Percentiles rank a stretch among this genome's conserved stretches.
phyloP scores from a whole-genome alignment of 2,888 invertebrate genomes.

The Hypselothyrea guttata region DNA sequence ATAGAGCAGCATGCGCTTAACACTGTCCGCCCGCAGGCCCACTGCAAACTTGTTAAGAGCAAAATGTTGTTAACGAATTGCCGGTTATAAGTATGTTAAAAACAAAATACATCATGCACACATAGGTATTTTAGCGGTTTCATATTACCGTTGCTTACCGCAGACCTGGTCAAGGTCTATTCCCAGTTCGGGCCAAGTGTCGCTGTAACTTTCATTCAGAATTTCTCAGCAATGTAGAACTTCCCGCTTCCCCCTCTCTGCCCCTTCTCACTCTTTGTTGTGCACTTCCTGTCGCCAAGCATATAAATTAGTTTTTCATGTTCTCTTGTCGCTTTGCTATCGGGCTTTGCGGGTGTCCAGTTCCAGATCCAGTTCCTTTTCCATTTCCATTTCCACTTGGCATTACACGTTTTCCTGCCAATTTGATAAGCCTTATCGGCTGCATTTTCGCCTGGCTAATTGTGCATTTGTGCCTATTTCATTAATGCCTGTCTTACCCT shows the following conservation, averaged over 20 bases:
- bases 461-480: neutral
- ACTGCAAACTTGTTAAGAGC: conserved; percentile 65
- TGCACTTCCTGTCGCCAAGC: conserved; percentile 58
- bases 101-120: conserved; percentile 8
- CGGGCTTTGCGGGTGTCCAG: conserved; percentile 60
- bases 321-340: conserved; percentile 78
- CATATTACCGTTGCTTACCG: conserved; percentile 61
- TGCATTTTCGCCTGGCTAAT: conserved; percentile 43
- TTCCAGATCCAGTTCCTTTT: conserved; percentile 41
- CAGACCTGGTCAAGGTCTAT: conserved; percentile 68
- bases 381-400: conserved; percentile 25
- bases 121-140: conserved; percentile 67
- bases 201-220: conserved; percentile 48
- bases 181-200: conserved; percentile 33
- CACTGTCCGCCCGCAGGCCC: conserved; percentile 51
- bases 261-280: conserved; percentile 6
- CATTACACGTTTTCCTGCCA: conserved; percentile 9
- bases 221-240: conserved; percentile 2
- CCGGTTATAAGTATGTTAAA: conserved; percentile 1
- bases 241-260: neutral
- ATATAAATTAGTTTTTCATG: conserved; percentile 82
- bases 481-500: conserved; percentile 14
- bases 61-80: conserved; percentile 66
- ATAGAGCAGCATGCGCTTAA: conserved; percentile 66
- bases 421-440: conserved; percentile 55